Percentiles rank a stretch among this genome's conserved stretches.
These are phyloP conservation scores for Fistularia tabacaria DNA, from an alignment of 2,797 vertebrate species.

Conservation along the genomic window DNA sequence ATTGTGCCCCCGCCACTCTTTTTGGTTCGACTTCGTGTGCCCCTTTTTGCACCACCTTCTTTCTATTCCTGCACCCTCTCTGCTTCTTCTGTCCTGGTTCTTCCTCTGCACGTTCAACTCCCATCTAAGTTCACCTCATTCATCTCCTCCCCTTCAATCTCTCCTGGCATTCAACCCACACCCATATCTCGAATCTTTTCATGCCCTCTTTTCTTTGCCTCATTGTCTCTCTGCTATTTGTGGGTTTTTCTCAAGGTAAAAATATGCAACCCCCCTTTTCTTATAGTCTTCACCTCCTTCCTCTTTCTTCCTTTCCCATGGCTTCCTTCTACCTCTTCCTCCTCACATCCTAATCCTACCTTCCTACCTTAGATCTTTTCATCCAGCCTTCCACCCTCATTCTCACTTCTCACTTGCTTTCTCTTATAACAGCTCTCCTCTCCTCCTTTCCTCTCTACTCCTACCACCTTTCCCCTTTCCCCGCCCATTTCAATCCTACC, in stretches of 20 bases:
- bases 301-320: background rate
- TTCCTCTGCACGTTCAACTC: background rate
- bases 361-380: constrained; percentile 1
- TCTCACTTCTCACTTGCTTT: background rate
- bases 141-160: background rate
- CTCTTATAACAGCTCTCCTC: constrained; percentile 3
- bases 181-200: too few species aligned
- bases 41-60: too few species aligned
- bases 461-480: constrained; percentile 13
- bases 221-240: background rate
- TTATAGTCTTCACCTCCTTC: constrained; percentile 1
- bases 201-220: too few species aligned
- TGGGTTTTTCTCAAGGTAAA: background rate
- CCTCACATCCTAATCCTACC: background rate
- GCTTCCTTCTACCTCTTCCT: background rate
- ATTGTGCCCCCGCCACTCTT: too few species aligned
- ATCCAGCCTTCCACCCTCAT: background rate
- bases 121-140: too few species aligned
- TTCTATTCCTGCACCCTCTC: too few species aligned
- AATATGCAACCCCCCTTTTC: background rate
- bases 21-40: too few species aligned
- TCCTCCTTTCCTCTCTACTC: background rate
- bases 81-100: too few species aligned
- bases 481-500: background rate
- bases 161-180: background rate